These are phyloP conservation scores for Paedocypris micromegethes DNA, from an alignment of 2,797 vertebrate species.

Conservation along the genomic window DNA sequence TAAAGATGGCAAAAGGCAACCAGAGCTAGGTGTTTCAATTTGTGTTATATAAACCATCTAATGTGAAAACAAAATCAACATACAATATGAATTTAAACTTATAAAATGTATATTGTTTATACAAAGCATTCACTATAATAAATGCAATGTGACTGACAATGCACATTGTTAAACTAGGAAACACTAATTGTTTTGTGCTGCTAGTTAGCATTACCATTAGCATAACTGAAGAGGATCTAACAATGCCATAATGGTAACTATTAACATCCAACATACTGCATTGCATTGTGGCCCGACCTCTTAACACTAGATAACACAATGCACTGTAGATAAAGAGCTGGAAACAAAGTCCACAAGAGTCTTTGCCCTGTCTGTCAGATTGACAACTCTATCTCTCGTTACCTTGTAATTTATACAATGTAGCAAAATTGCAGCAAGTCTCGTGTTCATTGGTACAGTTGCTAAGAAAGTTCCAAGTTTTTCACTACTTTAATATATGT, in stretches of 20 bases:
- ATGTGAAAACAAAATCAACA: neutral
- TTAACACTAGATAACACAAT: constrained; percentile 54
- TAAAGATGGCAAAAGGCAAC: neutral
- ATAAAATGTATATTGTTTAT: neutral
- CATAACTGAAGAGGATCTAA: constrained; percentile 57
- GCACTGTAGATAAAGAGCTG: constrained; percentile 49
- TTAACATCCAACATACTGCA: constrained; percentile 40
- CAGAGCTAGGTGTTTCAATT: neutral
- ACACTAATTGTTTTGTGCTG: constrained; percentile 14
- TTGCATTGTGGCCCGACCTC: constrained; percentile 40
- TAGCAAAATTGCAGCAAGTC: constrained; percentile 28
- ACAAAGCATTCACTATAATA: constrained; percentile 15
- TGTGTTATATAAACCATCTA: neutral
- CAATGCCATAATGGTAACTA: constrained; percentile 57
- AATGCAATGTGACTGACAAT: constrained; percentile 35
- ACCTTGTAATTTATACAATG: constrained; percentile 4
- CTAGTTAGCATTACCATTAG: constrained; percentile 43
- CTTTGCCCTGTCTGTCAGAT: constrained; percentile 19
- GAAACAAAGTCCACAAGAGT: constrained; percentile 32
- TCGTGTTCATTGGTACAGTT: constrained; percentile 23
- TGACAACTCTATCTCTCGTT: neutral
- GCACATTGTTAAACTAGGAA: constrained; percentile 29
- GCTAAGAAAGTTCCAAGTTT: constrained; percentile 27
- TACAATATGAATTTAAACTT: neutral
- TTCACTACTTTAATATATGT: constrained; percentile 47